Conservation (phyloP, 1,140 invertebrate species). For the Danaus plexippus region DNA sequence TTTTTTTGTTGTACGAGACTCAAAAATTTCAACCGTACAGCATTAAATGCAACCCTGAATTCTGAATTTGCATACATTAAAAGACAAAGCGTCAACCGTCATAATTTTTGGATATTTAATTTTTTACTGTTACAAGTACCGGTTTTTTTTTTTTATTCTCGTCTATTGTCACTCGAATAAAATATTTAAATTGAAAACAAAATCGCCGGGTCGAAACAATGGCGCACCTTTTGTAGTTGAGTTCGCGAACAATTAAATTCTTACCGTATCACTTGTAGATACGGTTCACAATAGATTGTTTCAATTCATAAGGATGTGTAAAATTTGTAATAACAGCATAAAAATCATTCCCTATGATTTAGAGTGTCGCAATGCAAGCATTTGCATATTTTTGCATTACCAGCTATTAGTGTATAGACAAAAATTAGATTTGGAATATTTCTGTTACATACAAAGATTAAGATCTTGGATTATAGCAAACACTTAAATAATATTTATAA, state of each 20-base stretch:
- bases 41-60: no score
- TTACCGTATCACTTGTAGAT: constrained; percentile 1
- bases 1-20: no score
- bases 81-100: constrained; percentile 52
- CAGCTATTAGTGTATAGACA: no score
- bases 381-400: no score
- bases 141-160: constrained; percentile 40
- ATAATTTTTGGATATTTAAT: constrained; percentile 68
- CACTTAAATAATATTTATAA: no score
- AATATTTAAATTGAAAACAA: constrained; percentile 68
- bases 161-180: constrained; percentile 63
- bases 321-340: constrained; percentile 51
- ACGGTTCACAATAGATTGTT: constrained; percentile 14
- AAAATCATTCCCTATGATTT: constrained; percentile 37
- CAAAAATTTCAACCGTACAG: no score
- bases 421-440: no score
- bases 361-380: constrained; percentile 12
- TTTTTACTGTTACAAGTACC: constrained; percentile 68
- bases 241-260: background rate
- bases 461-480: no score
- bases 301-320: constrained; percentile 16
- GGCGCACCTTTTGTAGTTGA: constrained; percentile 35
- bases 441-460: no score
- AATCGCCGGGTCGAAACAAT: constrained; percentile 63
- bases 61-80: constrained; percentile 56